Evolutionary conservation across 2,888 invertebrate genomes (phyloP).

Genomic region (Gortyna flavago): DNA sequence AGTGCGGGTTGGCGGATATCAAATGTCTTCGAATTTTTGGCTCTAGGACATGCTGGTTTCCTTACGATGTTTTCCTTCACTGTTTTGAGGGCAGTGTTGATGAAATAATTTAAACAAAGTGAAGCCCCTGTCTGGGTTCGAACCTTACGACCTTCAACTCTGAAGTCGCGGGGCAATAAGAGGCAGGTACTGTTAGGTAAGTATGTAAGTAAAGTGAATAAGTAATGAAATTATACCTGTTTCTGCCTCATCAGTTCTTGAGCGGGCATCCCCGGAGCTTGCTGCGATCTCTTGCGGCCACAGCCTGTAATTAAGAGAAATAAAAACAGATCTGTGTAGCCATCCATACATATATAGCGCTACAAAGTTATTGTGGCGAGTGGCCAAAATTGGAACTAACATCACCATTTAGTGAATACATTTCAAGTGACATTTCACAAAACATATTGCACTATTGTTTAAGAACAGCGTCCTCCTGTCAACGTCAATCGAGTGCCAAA

Average conservation of each 20-base stretch:
- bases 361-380: background rate
- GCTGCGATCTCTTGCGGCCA: conserved; percentile 92
- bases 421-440: too few relatives aligned
- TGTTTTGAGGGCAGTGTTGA: too few relatives aligned
- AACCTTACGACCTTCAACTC: too few relatives aligned
- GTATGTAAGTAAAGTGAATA: background rate
- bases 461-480: too few relatives aligned
- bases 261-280: conserved; percentile 85
- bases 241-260: conserved; percentile 82
- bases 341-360: background rate
- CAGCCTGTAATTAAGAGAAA: conserved; percentile 89
- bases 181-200: background rate
- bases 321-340: background rate
- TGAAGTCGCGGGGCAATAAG: too few relatives aligned
- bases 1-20: background rate
- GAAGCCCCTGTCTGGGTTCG: too few relatives aligned
- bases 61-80: too few relatives aligned
- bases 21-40: too few relatives aligned
- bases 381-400: background rate
- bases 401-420: background rate
- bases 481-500: too few relatives aligned
- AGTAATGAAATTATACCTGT: conserved; percentile 73
- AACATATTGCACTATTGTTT: too few relatives aligned
- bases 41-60: too few relatives aligned
- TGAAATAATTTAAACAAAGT: too few relatives aligned